phyloP scores from a whole-genome alignment of 2,113 vertebrate genomes.

The Cinclus cinclus region DNA sequence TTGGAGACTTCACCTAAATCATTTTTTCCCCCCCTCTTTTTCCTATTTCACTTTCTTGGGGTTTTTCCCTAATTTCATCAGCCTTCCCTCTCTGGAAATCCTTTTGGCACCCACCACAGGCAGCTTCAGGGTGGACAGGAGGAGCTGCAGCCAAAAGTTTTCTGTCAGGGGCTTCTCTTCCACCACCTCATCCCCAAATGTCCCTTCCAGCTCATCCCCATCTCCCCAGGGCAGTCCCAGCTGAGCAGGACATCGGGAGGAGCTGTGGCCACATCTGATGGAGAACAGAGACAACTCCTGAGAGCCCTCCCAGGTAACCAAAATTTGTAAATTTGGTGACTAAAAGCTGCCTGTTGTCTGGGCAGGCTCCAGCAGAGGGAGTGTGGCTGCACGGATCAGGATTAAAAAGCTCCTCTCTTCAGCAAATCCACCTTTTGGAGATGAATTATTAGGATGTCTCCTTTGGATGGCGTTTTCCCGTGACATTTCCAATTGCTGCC shows the following conservation, averaged over 20 bases:
- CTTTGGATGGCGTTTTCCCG: neutral
- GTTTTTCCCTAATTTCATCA: neutral
- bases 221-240: neutral
- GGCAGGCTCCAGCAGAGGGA: conserved; percentile 52
- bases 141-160: neutral
- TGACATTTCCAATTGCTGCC: neutral
- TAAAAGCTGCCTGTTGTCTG: neutral
- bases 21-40: neutral
- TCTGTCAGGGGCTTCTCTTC: neutral
- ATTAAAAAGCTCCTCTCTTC: fast-evolving
- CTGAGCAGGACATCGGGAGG: fast-evolving
- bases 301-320: neutral
- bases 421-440: neutral
- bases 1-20: neutral
- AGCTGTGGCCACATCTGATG: fast-evolving
- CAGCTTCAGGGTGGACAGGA: neutral
- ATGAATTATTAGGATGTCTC: neutral
- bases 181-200: neutral
- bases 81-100: neutral
- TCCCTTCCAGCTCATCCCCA: neutral
- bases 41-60: neutral
- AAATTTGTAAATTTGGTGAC: fast-evolving
- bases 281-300: fast-evolving
- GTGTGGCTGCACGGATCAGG: neutral
- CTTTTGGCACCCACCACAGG: fast-evolving